A percentile compares a stretch with the other conserved stretches of the same genome.
Conservation (phyloP, 2,113 vertebrate species). For the Microtus ochrogaster region DNA sequence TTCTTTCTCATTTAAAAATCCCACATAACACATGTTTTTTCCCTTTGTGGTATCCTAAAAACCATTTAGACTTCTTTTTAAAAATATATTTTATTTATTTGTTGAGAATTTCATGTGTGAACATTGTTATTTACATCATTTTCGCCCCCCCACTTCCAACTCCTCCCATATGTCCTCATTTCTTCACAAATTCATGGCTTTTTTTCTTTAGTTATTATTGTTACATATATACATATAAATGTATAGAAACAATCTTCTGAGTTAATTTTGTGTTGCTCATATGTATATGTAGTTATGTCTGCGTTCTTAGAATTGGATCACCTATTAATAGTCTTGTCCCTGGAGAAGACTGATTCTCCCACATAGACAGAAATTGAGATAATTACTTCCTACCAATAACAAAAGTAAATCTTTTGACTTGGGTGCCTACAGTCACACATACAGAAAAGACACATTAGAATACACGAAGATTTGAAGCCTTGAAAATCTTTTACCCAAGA, state of each 20-base stretch:
- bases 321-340: background rate
- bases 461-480: background rate
- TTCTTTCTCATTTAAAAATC: background rate
- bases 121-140: background rate
- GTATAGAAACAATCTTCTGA: background rate
- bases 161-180: background rate
- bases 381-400: background rate
- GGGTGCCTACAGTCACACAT: background rate
- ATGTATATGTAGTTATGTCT: background rate
- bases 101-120: background rate
- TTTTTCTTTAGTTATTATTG: background rate
- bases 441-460: background rate
- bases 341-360: background rate
- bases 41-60: background rate
- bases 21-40: background rate
- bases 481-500: background rate
- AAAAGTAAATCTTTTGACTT: conserved; percentile 17
- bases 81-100: background rate
- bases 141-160: background rate
- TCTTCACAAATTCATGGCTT: background rate
- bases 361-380: background rate
- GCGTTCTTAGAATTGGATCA: background rate
- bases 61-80: background rate
- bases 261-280: background rate
- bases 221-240: background rate